Evolutionary conservation across 2,113 vertebrate genomes (phyloP).

Genomic region (Trachemys scripta): DNA sequence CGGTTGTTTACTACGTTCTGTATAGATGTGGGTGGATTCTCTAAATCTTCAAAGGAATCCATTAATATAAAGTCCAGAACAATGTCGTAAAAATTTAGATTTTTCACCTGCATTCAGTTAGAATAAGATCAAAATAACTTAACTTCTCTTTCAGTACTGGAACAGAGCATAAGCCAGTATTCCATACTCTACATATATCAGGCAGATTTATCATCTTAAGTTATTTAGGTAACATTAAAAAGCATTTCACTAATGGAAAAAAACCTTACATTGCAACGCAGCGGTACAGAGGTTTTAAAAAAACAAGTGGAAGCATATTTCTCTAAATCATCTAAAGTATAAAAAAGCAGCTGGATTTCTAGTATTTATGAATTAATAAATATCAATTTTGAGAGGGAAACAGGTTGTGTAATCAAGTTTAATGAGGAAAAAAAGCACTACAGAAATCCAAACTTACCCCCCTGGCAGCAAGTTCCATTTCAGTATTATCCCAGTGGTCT

Average conservation of each 20-base stretch:
- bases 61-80: constrained; percentile 98
- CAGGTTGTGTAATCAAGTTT: neutral
- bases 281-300: neutral
- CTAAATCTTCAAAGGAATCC: constrained; percentile 99
- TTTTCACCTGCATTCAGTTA: constrained; percentile 87
- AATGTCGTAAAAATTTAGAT: constrained; percentile 97
- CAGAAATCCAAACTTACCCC: constrained; percentile 83
- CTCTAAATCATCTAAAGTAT: constrained; percentile 18
- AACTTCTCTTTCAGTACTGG: constrained; percentile 26
- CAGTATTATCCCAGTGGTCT: constrained; percentile 93
- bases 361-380: constrained; percentile 22
- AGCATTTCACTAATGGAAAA: neutral
- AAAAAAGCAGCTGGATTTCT: neutral
- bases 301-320: neutral
- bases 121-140: constrained; percentile 48
- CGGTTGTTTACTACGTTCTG: constrained; percentile 96
- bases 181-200: neutral
- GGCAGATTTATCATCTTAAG: neutral
- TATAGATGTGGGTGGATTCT: constrained; percentile 96
- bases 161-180: neutral
- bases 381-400: neutral
- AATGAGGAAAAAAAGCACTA: constrained; percentile 6
- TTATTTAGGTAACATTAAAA: neutral
- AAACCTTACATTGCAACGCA: neutral
- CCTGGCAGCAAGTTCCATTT: constrained; percentile 91